These are phyloP conservation scores for Antheraea pernyi DNA, from an alignment of 1,140 invertebrate genomes.

Conservation along the genomic window DNA sequence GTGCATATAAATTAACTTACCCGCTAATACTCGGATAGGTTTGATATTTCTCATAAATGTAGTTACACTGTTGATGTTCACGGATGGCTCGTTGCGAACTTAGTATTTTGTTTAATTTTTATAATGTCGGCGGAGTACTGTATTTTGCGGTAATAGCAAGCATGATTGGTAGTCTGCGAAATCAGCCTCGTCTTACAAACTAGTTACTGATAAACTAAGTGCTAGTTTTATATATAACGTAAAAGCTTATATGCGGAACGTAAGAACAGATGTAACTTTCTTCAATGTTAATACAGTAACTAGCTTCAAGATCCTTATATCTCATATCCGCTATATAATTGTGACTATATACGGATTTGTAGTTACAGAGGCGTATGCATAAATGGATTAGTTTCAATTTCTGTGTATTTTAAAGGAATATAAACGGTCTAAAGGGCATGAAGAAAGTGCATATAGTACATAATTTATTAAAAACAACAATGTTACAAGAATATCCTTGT, in stretches of 20 bases:
- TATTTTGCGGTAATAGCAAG: background rate
- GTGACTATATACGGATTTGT: background rate
- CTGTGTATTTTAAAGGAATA: background rate
- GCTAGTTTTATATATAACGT: background rate
- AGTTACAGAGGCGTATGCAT: background rate
- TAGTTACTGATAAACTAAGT: background rate
- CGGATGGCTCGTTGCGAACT: conserved; percentile 29
- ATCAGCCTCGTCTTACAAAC: background rate
- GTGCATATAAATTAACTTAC: too few species aligned
- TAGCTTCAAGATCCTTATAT: background rate
- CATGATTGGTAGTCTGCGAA: background rate
- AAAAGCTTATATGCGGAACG: background rate
- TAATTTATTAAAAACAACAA: too few species aligned
- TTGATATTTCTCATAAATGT: too few species aligned
- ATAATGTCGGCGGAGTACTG: background rate
- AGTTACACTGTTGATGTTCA: background rate
- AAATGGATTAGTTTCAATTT: background rate
- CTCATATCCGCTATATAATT: background rate
- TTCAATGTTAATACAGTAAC: background rate
- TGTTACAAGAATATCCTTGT: too few species aligned
- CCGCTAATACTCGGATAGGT: too few species aligned
- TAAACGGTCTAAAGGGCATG: too few species aligned
- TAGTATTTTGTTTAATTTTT: conserved; percentile 11
- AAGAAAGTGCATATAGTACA: too few species aligned
- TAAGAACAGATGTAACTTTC: background rate